Evolutionary conservation across 2,888 invertebrate species (phyloP).

Genomic region (Scrobipalpa costella): DNA sequence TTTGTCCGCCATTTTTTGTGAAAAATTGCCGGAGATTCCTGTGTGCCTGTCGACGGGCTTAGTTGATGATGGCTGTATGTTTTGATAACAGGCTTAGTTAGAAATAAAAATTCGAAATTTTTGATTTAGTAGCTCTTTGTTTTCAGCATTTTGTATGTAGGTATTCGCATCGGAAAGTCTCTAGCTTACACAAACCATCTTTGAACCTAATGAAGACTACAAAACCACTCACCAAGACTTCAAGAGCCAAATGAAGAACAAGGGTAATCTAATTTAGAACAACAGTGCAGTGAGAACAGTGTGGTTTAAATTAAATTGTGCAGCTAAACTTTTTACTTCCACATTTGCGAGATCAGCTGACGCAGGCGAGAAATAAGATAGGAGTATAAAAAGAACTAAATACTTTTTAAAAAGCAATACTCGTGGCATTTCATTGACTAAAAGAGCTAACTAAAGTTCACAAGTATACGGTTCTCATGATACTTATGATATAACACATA

Average conservation of each 20-base stretch:
- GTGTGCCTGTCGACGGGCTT: slow-evolving; percentile 5
- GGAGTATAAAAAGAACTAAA: too few relatives aligned
- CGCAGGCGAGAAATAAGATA: neutral
- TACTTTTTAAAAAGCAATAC: too few relatives aligned
- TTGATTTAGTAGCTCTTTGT: neutral
- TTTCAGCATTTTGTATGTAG: too few relatives aligned
- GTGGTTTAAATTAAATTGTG: slow-evolving; percentile 37
- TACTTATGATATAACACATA: too few relatives aligned
- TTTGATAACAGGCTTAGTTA: neutral
- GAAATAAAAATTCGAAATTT: neutral
- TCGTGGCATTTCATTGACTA: too few relatives aligned
- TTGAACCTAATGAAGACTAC: too few relatives aligned
- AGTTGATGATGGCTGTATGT: slow-evolving; percentile 1
- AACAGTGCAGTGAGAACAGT: slow-evolving; percentile 31
- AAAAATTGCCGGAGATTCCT: slow-evolving; percentile 36
- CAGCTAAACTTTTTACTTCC: slow-evolving; percentile 30
- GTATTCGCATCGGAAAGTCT: too few relatives aligned
- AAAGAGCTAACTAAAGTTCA: too few relatives aligned
- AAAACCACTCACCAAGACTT: slow-evolving; percentile 1
- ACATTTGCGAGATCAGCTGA: slow-evolving; percentile 34
- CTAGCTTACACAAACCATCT: too few relatives aligned
- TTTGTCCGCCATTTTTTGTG: slow-evolving; percentile 40
- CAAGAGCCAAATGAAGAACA: slow-evolving; percentile 22
- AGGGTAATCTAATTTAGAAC: slow-evolving; percentile 31
- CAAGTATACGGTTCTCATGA: too few relatives aligned